Percentiles rank a stretch among this genome's conserved stretches.
Conservation (phyloP, 2,888 invertebrate genomes). For the Embidobia sp. region DNA sequence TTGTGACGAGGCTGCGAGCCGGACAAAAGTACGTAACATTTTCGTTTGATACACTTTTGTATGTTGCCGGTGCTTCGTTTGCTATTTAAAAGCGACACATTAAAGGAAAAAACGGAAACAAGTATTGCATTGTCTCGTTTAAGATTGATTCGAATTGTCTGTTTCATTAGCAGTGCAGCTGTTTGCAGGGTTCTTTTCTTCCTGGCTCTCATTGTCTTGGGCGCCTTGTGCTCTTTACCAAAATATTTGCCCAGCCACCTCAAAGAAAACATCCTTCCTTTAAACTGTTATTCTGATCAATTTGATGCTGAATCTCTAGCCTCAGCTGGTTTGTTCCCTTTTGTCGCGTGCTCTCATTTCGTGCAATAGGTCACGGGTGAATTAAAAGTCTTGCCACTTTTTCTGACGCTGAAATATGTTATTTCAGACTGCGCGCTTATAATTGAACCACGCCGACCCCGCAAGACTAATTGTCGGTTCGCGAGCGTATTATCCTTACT, state of each 20-base stretch:
- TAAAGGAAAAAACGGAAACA: too few relatives aligned
- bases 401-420: constrained; percentile 29
- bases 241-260: constrained; percentile 15
- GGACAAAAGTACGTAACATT: too few relatives aligned
- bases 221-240: constrained; percentile 11
- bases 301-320: neutral
- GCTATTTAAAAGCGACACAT: too few relatives aligned
- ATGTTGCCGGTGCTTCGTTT: too few relatives aligned
- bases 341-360: constrained; percentile 1
- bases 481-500: too few relatives aligned
- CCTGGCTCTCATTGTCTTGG: too few relatives aligned
- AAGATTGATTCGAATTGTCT: too few relatives aligned
- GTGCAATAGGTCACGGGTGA: constrained; percentile 25
- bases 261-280: constrained; percentile 30
- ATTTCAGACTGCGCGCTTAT: constrained; percentile 5
- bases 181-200: too few relatives aligned
- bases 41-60: too few relatives aligned
- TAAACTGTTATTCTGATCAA: constrained; percentile 22
- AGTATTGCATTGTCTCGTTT: too few relatives aligned
- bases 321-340: constrained; percentile 2
- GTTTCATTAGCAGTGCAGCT: too few relatives aligned
- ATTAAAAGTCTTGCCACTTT: constrained; percentile 39
- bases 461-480: constrained; percentile 39
- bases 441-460: constrained; percentile 2
- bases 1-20: too few relatives aligned